Evolutionary conservation across 1,140 invertebrate genomes (phyloP), one percentile per base, ranked within the genome.

Genomic region (Meloidogyne floridensis): DNA sequence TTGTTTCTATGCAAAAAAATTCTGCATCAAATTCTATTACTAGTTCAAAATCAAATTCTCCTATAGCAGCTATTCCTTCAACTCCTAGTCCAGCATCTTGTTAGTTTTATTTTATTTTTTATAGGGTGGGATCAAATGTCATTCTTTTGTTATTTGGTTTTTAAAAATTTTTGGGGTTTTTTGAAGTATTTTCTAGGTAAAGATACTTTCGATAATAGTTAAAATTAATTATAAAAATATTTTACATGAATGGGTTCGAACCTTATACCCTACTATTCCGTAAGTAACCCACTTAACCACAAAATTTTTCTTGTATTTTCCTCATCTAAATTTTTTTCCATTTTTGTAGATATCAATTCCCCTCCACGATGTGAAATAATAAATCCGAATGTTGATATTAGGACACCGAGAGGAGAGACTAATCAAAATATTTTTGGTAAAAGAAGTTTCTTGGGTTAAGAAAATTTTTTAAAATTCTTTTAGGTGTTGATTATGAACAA

Each of bases 341-440:
- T n/a, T 65, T 65, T 65, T 65, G n/a, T n/a, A 65, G 59, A 65
- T 65, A 65, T n/a, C 15, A 65, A 65, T 65, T 65, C 59, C n/a
- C 59, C 59, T 65, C n/a, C 59, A n/a, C 59, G 59, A 2, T 65
- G 15, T 65, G 59, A 65, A 65, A 4, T 65, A n/a, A 65, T 65
- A n/a, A 65, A 65, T 6, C 0, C 59, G n/a, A 65, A n/a, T 65
- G 59, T 65, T 5, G 59, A 65, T n/a, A 15, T 65, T 0, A 65
- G 15, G n/a, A 65, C 59, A 7, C n/a, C 59, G 32, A 32, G 32
- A 65, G 2, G 59, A 65, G 59, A 65, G 7, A 18, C 0, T 65
- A 11, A 13, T n/a, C 59, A 65, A 65, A 65, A 65, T 65, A 6
- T 15, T 65, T 65, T 65, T 65, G 59, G 59, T 65, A 47, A 32